These are phyloP conservation scores for Ceratosolen fusciceps DNA, from an alignment of 1,140 invertebrate genomes.

Conservation along the genomic window DNA sequence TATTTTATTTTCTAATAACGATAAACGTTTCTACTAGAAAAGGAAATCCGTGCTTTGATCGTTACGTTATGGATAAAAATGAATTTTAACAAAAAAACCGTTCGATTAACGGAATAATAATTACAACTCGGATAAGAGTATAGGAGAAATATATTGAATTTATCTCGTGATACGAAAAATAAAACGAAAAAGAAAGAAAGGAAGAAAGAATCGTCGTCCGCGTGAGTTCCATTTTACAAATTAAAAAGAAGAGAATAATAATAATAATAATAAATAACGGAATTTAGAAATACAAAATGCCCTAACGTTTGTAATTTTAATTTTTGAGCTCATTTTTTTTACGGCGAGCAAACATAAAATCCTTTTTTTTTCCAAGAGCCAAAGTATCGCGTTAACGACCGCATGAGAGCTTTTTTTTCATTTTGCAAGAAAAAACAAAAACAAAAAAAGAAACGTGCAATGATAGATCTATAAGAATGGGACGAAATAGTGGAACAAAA, in stretches of 20 bases:
- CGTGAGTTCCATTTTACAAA: slow-evolving; percentile 19
- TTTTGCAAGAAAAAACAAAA: too few relatives aligned
- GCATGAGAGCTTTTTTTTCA: slow-evolving; percentile 35
- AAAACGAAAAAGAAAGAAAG: too few relatives aligned
- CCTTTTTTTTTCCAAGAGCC: slow-evolving; percentile 3
- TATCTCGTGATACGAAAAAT: background rate
- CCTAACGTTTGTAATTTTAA: slow-evolving; percentile 27
- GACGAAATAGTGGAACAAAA: slow-evolving; percentile 38
- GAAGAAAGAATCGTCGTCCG: too few relatives aligned
- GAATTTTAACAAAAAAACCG: background rate
- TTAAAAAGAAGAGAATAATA: too few relatives aligned
- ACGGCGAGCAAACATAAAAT: slow-evolving; percentile 16
- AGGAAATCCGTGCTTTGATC: slow-evolving; percentile 15
- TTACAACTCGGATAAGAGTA: too few relatives aligned
- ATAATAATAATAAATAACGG: background rate
- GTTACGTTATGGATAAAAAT: background rate
- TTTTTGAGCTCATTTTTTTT: slow-evolving; percentile 23
- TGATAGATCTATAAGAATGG: slow-evolving; percentile 47
- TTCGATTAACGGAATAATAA: background rate
- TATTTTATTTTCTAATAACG: too few relatives aligned
- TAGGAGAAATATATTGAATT: slow-evolving; percentile 1
- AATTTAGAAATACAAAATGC: slow-evolving; percentile 4
- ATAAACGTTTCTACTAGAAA: too few relatives aligned
- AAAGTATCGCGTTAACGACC: slow-evolving; percentile 7
- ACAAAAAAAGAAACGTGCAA: slow-evolving; percentile 50